A percentile compares a stretch with the other conserved stretches of the same genome.
phyloP scores from a whole-genome alignment of 2,113 vertebrate genomes.

The Amphiprion percula region DNA sequence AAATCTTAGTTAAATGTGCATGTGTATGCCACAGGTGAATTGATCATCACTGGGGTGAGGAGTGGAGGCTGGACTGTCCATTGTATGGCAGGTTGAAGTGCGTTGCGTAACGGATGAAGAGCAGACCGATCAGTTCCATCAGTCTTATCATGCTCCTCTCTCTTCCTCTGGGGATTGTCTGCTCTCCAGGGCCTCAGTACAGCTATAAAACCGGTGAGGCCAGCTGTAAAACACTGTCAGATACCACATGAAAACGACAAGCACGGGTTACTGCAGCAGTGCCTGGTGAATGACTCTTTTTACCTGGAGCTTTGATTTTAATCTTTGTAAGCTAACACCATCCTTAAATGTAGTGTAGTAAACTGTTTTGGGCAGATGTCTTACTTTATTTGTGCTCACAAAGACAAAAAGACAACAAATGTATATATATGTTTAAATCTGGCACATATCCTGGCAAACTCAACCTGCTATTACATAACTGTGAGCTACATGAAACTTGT shows the following conservation, averaged over 20 bases:
- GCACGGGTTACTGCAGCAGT: not conserved
- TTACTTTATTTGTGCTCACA: not conserved
- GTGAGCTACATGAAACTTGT: not conserved
- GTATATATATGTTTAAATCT: slow-evolving; percentile 2
- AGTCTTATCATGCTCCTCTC: not conserved
- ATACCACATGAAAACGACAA: slow-evolving; percentile 13
- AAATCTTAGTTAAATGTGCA: no score
- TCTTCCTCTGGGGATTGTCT: slow-evolving; percentile 6
- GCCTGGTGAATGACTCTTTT: not conserved
- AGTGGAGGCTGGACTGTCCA: not conserved
- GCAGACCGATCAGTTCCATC: slow-evolving; percentile 14
- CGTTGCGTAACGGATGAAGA: slow-evolving; percentile 19
- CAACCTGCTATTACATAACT: not conserved
- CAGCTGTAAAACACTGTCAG: slow-evolving; percentile 26
- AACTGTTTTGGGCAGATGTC: not conserved
- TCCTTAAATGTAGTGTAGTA: not conserved
- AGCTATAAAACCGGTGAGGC: slow-evolving; percentile 30
- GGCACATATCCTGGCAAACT: not conserved
- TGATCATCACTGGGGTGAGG: not conserved
- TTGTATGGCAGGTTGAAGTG: slow-evolving; percentile 1
- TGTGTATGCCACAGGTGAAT: no score
- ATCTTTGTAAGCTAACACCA: not conserved
- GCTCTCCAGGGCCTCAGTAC: slow-evolving; percentile 30
- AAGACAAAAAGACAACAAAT: not conserved
- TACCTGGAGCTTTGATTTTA: not conserved